Percentiles rank a stretch among this genome's conserved stretches.
Evolutionary conservation across 2,888 invertebrate genomes (phyloP).

Genomic region (Tipula helvola): DNA sequence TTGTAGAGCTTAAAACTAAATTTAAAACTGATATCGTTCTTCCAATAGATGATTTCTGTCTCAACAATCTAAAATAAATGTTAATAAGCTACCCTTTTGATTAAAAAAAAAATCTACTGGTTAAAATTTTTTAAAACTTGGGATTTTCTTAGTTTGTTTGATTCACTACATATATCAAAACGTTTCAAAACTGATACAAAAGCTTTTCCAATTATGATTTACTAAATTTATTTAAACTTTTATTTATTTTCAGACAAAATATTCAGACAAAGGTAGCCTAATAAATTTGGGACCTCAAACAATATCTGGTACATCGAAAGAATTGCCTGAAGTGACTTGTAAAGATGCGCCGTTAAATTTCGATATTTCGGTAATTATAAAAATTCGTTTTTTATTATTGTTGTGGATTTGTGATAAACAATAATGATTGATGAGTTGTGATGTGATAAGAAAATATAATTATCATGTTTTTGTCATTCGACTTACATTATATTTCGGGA

Average conservation of each 20-base stretch:
- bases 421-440: not conserved
- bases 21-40: no score
- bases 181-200: no score
- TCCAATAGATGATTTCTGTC: no score
- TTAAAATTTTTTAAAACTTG: no score
- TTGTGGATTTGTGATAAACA: not conserved
- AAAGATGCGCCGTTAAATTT: constrained; percentile 10
- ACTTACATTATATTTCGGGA: not conserved
- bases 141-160: no score
- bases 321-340: constrained; percentile 13
- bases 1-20: no score
- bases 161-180: no score
- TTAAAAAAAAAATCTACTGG: no score
- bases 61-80: no score
- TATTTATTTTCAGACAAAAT: not conserved
- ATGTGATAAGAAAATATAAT: not conserved
- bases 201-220: no score
- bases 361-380: not conserved
- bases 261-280: not conserved
- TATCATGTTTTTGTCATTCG: not conserved
- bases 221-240: no score
- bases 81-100: no score
- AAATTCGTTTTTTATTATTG: not conserved
- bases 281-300: not conserved
- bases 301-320: constrained; percentile 12